phyloP scores from a whole-genome alignment of 2,113 vertebrate genomes.

The Tachycineta bicolor region DNA sequence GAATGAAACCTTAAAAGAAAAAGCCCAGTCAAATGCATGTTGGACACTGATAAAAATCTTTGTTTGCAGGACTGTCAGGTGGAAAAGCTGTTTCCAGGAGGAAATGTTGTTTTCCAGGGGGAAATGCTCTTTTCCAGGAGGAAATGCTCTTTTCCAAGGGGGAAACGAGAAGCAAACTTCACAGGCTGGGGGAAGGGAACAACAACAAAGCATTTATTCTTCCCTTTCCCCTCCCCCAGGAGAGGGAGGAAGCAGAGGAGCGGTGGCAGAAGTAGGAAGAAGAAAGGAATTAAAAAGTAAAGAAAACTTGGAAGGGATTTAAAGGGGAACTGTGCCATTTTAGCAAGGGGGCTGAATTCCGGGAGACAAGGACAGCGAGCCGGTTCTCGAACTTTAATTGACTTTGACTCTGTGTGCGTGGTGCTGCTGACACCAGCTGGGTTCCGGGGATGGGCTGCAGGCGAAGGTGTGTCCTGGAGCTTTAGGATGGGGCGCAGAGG shows the following conservation, averaged over 20 bases:
- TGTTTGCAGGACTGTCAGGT: background rate
- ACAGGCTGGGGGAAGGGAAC: constrained; percentile 46
- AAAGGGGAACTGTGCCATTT: background rate
- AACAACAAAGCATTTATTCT: constrained; percentile 65
- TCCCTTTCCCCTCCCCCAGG: constrained; percentile 60
- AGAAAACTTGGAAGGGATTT: constrained; percentile 41
- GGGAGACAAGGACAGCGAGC: background rate
- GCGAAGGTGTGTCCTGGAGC: background rate
- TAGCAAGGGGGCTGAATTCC: background rate
- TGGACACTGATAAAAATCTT: background rate
- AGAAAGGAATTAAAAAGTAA: constrained; percentile 64
- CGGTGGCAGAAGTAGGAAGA: constrained; percentile 45
- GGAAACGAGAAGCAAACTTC: constrained; percentile 17
- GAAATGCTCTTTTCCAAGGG: background rate
- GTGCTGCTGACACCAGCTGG: background rate
- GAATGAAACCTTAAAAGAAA: background rate
- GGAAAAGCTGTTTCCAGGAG: no score
- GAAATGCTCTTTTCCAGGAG: background rate
- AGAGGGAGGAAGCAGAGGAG: constrained; percentile 57
- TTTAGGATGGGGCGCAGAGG: background rate
- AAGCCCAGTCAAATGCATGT: background rate
- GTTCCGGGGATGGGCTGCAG: background rate
- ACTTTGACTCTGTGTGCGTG: accelerated
- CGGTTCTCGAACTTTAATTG: background rate
- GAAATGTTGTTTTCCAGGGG: no score